Percentiles rank a stretch among this genome's conserved stretches.
Evolutionary conservation across 1,140 invertebrate genomes (phyloP).

Genomic region (Dendroctonus valens): DNA sequence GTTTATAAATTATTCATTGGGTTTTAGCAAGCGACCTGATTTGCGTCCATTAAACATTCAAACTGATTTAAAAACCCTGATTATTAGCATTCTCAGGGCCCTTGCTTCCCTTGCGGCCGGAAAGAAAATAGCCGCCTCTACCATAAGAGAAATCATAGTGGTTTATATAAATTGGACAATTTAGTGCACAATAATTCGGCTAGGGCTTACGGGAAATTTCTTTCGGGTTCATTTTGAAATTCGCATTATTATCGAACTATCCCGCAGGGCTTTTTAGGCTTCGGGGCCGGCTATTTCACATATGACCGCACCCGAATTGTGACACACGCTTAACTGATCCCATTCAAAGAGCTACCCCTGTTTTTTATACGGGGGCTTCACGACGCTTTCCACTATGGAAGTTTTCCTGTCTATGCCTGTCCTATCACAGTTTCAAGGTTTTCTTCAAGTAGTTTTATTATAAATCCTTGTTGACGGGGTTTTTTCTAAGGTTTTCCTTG

Average conservation of each 20-base stretch:
- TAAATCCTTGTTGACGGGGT: no score
- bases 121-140: slow-evolving; percentile 26
- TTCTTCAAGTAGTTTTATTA: no score
- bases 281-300: slow-evolving; percentile 42
- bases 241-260: slow-evolving; percentile 39
- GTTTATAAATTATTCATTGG: no score
- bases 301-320: slow-evolving; percentile 45
- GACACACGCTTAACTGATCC: slow-evolving; percentile 36
- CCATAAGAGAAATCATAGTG: slow-evolving; percentile 43
- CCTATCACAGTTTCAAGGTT: no score
- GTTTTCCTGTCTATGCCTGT: no score
- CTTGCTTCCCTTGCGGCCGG: slow-evolving; percentile 38
- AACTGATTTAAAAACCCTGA: slow-evolving; percentile 31
- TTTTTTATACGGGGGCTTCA: slow-evolving; percentile 8
- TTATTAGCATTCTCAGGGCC: slow-evolving; percentile 42
- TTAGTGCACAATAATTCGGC: slow-evolving; percentile 44
- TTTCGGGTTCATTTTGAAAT: slow-evolving; percentile 44
- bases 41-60: slow-evolving; percentile 22
- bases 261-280: slow-evolving; percentile 13
- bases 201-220: slow-evolving; percentile 43
- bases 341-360: slow-evolving; percentile 26
- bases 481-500: no score
- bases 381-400: no score
- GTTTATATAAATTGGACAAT: slow-evolving; percentile 47
- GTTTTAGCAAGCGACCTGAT: no score